Evolutionary conservation across 2,888 invertebrate species (phyloP), one percentile per base, ranked within the genome.

Genomic region (Ramazzottius varieornatus): DNA sequence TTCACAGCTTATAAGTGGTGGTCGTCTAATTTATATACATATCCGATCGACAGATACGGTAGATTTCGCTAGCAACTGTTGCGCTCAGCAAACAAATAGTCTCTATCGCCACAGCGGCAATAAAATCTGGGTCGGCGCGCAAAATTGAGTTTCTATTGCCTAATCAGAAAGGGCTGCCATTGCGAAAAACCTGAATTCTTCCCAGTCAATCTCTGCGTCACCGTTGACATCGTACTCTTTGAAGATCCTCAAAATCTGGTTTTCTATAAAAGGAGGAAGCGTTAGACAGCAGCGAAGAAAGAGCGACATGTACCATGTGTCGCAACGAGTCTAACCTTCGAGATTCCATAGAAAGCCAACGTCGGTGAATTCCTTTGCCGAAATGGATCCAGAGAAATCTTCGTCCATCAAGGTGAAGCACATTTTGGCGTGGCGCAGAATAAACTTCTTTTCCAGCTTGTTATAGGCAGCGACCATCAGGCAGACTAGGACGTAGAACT

Each of bases 171-270:
- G n/a, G 4, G 64, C 33, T 8, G 64, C 64, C 64, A 34, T 33
- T 32, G 64, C 54, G 54, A 54, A 54, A 54, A 54, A 54, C 4
- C 54, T 8, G 54, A 54, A 54, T 54, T 54, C 54, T 29, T 54
- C 54, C 54, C 54, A 54, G 29, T 54, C 54, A 29, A 54, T 54
- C 24, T 54, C 54, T 4, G 54, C 54, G 54, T 54, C 54, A 54
- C 54, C 54, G 54, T 54, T 54, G n/a, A 54, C 54, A 29, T 54
- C 54, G 29, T 54, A 54, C 54, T 54, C 54, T 29, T 54, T 54
- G 54, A 54, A 54, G 24, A 54, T 54, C 29, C 24, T 54, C 20
- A 54, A 29, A 24, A 54, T 54, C 29, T 54, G 54, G 4, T 54
- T 16, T 54, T 54, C 54, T 54, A 24, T 29, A 54, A 40, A 40